Conservation (phyloP, 2,797 vertebrate species). For the Etheostoma perlongum region DNA sequence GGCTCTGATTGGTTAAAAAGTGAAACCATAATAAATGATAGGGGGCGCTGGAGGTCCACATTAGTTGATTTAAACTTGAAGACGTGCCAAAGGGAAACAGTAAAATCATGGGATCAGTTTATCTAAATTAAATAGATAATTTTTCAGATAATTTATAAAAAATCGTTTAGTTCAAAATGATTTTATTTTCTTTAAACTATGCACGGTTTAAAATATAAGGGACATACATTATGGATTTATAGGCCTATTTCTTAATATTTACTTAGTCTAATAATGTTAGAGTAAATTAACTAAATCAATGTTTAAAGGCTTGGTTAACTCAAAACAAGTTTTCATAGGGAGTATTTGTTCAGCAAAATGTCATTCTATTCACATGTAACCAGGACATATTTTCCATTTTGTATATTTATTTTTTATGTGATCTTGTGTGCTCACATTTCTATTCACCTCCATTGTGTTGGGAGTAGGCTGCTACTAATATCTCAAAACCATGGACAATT, state of each 20-base stretch:
- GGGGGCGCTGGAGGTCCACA: constrained; percentile 59
- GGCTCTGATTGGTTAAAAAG: constrained; percentile 65
- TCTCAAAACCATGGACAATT: not conserved
- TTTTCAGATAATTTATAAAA: not conserved
- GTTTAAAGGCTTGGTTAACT: not conserved
- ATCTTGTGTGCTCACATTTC: not conserved
- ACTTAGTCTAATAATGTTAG: not conserved
- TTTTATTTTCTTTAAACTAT: not conserved
- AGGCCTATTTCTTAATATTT: not conserved
- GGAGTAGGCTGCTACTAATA: not conserved
- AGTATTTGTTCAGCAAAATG: not conserved
- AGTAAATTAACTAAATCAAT: not conserved
- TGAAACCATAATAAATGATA: constrained; percentile 52
- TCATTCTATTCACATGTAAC: not conserved
- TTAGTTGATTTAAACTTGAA: constrained; percentile 36
- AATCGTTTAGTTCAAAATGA: no score
- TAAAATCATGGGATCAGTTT: not conserved
- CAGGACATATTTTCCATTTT: not conserved
- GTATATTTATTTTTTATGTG: no score
- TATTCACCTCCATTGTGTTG: not conserved
- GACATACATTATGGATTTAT: not conserved
- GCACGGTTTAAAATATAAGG: not conserved
- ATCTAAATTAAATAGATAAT: not conserved
- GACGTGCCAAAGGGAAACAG: constrained; percentile 26
- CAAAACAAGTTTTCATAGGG: not conserved